These are phyloP conservation scores for Anabas testudineus DNA, from an alignment of 2,797 vertebrate species.

Conservation along the genomic window DNA sequence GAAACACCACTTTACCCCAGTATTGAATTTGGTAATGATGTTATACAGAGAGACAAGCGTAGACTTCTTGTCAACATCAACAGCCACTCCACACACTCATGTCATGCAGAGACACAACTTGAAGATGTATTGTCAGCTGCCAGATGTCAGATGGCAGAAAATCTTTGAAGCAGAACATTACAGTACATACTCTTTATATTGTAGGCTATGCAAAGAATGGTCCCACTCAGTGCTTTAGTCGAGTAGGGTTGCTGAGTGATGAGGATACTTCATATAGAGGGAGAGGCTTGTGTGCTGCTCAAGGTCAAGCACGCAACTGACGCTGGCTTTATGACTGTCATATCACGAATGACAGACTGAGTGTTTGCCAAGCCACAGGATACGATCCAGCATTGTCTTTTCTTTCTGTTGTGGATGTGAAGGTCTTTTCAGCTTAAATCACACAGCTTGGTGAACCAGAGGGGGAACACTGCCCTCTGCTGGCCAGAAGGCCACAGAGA, in stretches of 20 bases:
- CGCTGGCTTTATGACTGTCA: slow-evolving; percentile 27
- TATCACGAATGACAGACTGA: slow-evolving; percentile 21
- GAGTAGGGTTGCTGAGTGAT: not conserved
- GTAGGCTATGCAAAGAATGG: slow-evolving; percentile 21
- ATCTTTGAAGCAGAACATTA: no score
- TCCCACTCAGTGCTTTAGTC: slow-evolving; percentile 28
- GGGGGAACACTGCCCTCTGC: slow-evolving; percentile 49
- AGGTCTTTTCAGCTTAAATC: slow-evolving; percentile 10
- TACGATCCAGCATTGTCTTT: not conserved
- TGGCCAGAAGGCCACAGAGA: slow-evolving; percentile 30
- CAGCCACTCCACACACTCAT: not conserved
- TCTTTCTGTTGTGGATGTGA: not conserved
- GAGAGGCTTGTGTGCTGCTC: slow-evolving; percentile 1
- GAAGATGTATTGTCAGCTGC: not conserved
- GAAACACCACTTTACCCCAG: no score
- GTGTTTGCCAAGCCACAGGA: not conserved
- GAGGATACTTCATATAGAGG: not conserved
- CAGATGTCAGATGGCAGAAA: not conserved
- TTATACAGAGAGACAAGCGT: not conserved
- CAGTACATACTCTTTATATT: no score
- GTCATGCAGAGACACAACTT: not conserved
- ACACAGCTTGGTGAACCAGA: not conserved
- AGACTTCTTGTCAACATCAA: not conserved
- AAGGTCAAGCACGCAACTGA: slow-evolving; percentile 19
- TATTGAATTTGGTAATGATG: not conserved